Conservation (phyloP, 2,113 vertebrate genomes). For the Corapipo altera region DNA sequence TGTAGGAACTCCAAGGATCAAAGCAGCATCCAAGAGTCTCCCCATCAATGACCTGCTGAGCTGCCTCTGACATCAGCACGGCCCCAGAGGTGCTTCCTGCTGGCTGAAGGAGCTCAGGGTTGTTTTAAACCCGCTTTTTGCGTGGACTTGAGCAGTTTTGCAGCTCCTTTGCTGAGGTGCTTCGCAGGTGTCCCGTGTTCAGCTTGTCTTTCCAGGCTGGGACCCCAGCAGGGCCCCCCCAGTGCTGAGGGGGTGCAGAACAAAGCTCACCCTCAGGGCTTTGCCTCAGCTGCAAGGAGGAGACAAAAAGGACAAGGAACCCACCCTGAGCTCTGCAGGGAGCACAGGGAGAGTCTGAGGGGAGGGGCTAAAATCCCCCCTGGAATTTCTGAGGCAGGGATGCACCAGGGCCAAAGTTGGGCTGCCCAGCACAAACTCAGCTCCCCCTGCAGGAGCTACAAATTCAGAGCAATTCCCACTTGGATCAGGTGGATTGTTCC, state of each 20-base stretch:
- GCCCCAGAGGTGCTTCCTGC: background rate
- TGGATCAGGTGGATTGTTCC: background rate
- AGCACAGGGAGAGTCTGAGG: background rate
- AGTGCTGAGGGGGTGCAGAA: background rate
- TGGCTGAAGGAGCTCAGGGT: fast-evolving
- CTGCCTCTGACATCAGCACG: background rate
- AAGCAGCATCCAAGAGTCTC: background rate
- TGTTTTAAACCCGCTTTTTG: fast-evolving
- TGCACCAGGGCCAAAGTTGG: background rate
- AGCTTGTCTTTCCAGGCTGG: background rate
- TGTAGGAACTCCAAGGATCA: background rate
- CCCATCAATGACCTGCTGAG: background rate
- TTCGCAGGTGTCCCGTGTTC: fast-evolving
- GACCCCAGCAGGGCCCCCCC: no score
- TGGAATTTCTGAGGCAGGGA: background rate
- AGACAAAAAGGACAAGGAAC: fast-evolving
- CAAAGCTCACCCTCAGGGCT: background rate
- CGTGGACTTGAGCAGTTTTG: background rate
- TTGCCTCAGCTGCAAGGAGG: background rate
- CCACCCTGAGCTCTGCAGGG: background rate
- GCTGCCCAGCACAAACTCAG: background rate
- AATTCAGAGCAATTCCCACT: background rate
- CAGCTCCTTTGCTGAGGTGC: background rate
- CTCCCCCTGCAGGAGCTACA: background rate
- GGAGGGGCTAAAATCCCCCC: fast-evolving